Evolutionary conservation across 2,113 vertebrate genomes (phyloP), one percentile per base, ranked within the genome.

Genomic region (Candoia aspera): DNA sequence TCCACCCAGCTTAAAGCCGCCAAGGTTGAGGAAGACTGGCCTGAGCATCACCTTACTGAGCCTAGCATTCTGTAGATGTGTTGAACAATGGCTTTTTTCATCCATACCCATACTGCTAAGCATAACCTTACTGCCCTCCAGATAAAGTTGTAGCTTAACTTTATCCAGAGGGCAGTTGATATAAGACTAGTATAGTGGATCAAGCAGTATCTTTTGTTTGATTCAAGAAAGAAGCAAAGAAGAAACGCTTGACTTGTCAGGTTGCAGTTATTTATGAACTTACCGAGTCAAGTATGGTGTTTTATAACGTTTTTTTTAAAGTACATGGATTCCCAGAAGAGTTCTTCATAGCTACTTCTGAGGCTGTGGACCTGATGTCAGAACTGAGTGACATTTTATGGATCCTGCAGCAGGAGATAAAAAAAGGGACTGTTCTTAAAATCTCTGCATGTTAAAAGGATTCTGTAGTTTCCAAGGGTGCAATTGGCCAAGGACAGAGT

Each of bases 381-480:
- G 15, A 59, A 87, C 5, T 21, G 17, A 91, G 62, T 88, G 24
- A 37, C 58, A 58, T 88, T 83, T 88, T 59, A 58, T 49, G 86
- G 79, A 49, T 79, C 33, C 54, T 88, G 86, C 37, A 91, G 91
- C 64, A 24, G 54, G 54, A 88, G 62, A 88, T 88, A 26, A 84
- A 58, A 73, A 73, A 62, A 33, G 58, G 26, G 46, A 5, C 83
- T 85, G 79, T 64, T 91, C 84, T 64, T 86, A 86, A 53, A 90
- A 85, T 24, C 46, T 37, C 21, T 86, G 19, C 58, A 37, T 64
- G 59, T 33, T 86, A 64, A 91, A 64, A 91, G 59, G 58, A 86
- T 86, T 64, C 46, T 91, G 90, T 15, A n/a, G 79, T 90, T 59
- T 85, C 83, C 83, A 64, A 86, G 90, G 59, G 84, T 54, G 64